Evolutionary conservation across 2,888 invertebrate genomes (phyloP).

Genomic region (Archips xylosteana): DNA sequence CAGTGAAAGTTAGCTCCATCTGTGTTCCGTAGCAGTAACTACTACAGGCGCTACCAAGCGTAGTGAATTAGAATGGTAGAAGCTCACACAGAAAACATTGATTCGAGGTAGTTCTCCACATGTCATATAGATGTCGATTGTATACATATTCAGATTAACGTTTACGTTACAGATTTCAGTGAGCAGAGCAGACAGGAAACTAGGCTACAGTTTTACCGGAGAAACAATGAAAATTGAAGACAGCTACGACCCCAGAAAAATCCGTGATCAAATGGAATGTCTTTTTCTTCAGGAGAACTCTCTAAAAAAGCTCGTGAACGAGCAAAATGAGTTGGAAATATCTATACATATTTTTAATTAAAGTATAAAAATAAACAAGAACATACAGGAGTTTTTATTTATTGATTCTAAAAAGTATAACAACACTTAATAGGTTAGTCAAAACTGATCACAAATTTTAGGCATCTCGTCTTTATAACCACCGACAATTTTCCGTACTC

Average conservation of each 20-base stretch:
- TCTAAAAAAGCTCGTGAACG: constrained; percentile 49
- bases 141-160: not conserved
- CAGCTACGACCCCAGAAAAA: constrained; percentile 49
- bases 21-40: constrained; percentile 26
- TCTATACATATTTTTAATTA: constrained; percentile 49
- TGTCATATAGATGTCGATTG: constrained; percentile 37
- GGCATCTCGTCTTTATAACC: constrained; percentile 48
- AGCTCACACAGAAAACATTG: not conserved
- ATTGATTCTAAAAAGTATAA: constrained; percentile 43
- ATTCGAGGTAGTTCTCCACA: not conserved
- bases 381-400: constrained; percentile 10
- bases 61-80: not conserved
- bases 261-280: constrained; percentile 52
- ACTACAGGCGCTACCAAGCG: constrained; percentile 13
- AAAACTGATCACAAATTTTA: constrained; percentile 53
- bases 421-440: not conserved
- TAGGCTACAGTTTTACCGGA: constrained; percentile 56
- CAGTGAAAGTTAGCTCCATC: not conserved
- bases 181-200: constrained; percentile 50
- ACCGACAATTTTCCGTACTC: constrained; percentile 52
- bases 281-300: constrained; percentile 51
- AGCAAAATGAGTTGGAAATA: constrained; percentile 48
- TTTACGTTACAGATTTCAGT: constrained; percentile 32
- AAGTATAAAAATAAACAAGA: constrained; percentile 29
- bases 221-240: constrained; percentile 54